Evolutionary conservation across 2,797 vertebrate genomes (phyloP), one percentile per base, ranked within the genome.

Genomic region (Thunnus albacares): DNA sequence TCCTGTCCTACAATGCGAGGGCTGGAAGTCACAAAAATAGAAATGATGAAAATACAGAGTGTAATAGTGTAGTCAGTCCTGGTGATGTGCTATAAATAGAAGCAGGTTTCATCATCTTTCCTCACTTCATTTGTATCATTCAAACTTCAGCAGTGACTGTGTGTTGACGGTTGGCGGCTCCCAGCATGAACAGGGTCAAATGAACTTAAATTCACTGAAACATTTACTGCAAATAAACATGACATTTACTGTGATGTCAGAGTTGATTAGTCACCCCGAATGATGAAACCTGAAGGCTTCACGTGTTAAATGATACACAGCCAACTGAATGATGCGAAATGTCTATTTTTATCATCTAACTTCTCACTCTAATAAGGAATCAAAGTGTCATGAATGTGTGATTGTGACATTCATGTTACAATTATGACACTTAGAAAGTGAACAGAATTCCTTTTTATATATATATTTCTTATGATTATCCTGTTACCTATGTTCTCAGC

Each of bases 1-100:
- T 64, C 45, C n/a, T n/a, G 17, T 15, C 7, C 18, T 26, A 24
- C 28, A 74, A 33, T 7, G 20, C 4, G 6, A 24, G 38, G 6
- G 4, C 6, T 30, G 26, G 47, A 68, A 22, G 28, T 1, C 22
- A 30, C 70, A 80, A 64, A 82, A 80, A 71, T 74, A 81, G 66
- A 67, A 0, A 11, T 6, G 26, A 62, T 65, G 49, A 59, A 22
- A 35, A 56, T 18, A 28, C 18, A 26, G 13, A 20, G 58, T 10
- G 20, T 63, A 28, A 22, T 11, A 9, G 49, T 0, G 26, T 6
- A 20, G 17, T 49, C 15, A 18, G 15, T 2, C 17, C 5, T 18
- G 13, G 33, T 3, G 55, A 30, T 15, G 67, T 6, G 45, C 56
- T 84, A 62, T 64, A 58, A 81, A 77, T 71, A 87, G 63, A 75